Percentiles rank a stretch among this genome's conserved stretches.
Evolutionary conservation across 2,888 invertebrate genomes (phyloP).

Genomic region (Allophyes oxyacanthae): DNA sequence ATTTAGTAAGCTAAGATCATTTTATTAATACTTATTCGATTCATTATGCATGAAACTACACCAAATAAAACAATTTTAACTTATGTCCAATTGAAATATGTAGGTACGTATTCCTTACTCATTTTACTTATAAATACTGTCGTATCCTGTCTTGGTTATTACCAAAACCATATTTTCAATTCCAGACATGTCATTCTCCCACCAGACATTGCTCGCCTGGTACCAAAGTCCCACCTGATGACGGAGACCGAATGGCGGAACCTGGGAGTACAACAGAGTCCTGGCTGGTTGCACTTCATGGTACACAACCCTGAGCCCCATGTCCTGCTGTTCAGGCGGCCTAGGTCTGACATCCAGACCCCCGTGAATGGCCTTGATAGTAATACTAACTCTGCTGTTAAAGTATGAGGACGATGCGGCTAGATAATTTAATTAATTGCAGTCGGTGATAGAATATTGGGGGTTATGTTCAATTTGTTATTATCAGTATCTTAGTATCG

Average conservation of each 20-base stretch:
- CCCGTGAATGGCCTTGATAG: slow-evolving; percentile 74
- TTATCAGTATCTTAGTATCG: too few relatives aligned
- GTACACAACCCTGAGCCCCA: slow-evolving; percentile 97
- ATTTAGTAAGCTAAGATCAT: neutral
- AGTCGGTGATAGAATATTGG: slow-evolving; percentile 26
- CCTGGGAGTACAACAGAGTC: slow-evolving; percentile 97
- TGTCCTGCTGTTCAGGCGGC: slow-evolving; percentile 94
- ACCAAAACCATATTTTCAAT: neutral
- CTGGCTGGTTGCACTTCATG: slow-evolving; percentile 96
- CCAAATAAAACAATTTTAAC: too few relatives aligned
- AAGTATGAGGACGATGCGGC: slow-evolving; percentile 65
- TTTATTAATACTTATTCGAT: neutral
- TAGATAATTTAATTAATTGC: slow-evolving; percentile 39
- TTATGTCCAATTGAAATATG: too few relatives aligned
- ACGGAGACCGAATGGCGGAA: slow-evolving; percentile 98
- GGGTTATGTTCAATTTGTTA: neutral
- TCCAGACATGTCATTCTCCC: slow-evolving; percentile 97
- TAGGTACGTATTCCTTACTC: too few relatives aligned
- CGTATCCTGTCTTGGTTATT: neutral
- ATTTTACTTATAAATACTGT: too few relatives aligned
- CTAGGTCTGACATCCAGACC: slow-evolving; percentile 73
- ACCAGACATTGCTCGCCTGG: slow-evolving; percentile 94
- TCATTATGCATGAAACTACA: too few relatives aligned
- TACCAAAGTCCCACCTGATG: slow-evolving; percentile 97
- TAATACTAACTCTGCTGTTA: slow-evolving; percentile 71